phyloP scores from a whole-genome alignment of 2,113 vertebrate genomes.

The Leucoraja erinaceus region DNA sequence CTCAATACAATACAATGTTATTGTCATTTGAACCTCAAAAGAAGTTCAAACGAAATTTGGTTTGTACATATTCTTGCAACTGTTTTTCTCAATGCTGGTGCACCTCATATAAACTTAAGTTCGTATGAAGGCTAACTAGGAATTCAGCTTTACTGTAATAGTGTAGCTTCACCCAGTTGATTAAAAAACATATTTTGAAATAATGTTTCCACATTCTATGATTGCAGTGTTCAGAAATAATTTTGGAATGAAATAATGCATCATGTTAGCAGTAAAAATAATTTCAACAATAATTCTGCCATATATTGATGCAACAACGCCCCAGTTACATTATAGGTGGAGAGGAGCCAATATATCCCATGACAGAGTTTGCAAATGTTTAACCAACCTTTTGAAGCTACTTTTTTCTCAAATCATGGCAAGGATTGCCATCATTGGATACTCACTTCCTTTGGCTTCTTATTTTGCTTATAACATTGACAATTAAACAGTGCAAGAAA shows the following conservation, averaged over 20 bases:
- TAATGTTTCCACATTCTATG: not conserved
- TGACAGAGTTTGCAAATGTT: not conserved
- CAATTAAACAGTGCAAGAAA: too few species aligned
- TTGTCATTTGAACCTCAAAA: too few species aligned
- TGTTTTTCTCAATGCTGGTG: not conserved
- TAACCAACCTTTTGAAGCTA: not conserved
- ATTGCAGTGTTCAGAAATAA: not conserved
- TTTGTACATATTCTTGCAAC: not conserved
- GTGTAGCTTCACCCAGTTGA: not conserved
- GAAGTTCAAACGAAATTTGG: too few species aligned
- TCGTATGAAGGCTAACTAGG: not conserved
- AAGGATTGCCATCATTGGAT: not conserved
- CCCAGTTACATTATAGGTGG: too few species aligned
- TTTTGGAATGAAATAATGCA: not conserved
- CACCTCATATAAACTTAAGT: not conserved
- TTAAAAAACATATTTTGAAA: not conserved
- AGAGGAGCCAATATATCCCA: too few species aligned
- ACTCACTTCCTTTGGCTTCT: not conserved
- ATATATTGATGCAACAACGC: not conserved
- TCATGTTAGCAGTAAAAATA: not conserved
- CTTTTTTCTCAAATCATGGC: not conserved
- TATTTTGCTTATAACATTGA: not conserved
- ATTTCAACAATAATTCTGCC: not conserved
- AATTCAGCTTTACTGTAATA: not conserved
- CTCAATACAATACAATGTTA: too few species aligned